These are phyloP conservation scores for Neoarius graeffei DNA, from an alignment of 2,113 vertebrate genomes.

Conservation along the genomic window DNA sequence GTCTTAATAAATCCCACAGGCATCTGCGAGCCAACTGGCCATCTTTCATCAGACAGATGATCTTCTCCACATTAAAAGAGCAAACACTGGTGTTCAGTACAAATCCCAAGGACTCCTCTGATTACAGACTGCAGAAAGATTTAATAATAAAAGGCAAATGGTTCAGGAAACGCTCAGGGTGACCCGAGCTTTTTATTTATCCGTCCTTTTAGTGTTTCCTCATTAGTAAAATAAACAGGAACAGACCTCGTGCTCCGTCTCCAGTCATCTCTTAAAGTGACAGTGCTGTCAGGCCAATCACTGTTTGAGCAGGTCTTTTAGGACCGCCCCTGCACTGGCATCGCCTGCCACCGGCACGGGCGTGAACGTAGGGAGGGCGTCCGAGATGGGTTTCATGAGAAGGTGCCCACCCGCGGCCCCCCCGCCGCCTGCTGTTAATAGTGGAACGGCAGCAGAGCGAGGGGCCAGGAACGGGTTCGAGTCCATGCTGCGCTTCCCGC, in stretches of 20 bases:
- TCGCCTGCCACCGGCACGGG: constrained; percentile 90
- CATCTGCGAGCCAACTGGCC: constrained; percentile 54
- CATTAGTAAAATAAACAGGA: not conserved
- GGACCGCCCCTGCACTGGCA: constrained; percentile 83
- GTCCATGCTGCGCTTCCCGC: constrained; percentile 76
- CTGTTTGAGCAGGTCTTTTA: constrained; percentile 93
- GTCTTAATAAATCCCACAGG: constrained; percentile 62
- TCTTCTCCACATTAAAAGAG: constrained; percentile 42
- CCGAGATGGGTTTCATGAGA: constrained; percentile 93
- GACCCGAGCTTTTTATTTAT: not conserved
- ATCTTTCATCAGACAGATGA: constrained; percentile 55
- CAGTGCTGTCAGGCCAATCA: constrained; percentile 60
- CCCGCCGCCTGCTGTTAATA: constrained; percentile 62
- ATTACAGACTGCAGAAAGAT: not conserved
- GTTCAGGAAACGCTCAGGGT: not conserved
- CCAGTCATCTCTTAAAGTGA: constrained; percentile 53
- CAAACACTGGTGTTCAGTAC: not conserved
- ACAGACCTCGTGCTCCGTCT: not conserved
- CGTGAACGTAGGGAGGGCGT: constrained; percentile 88
- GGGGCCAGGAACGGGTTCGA: constrained; percentile 88
- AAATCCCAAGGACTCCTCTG: constrained; percentile 23
- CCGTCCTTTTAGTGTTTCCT: not conserved
- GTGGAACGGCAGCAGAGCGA: constrained; percentile 82
- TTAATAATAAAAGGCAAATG: not conserved
- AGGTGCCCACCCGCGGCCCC: constrained; percentile 77